Evolutionary conservation across 2,888 invertebrate species (phyloP), one percentile per base, ranked within the genome.

Genomic region (Orthosia gothica): DNA sequence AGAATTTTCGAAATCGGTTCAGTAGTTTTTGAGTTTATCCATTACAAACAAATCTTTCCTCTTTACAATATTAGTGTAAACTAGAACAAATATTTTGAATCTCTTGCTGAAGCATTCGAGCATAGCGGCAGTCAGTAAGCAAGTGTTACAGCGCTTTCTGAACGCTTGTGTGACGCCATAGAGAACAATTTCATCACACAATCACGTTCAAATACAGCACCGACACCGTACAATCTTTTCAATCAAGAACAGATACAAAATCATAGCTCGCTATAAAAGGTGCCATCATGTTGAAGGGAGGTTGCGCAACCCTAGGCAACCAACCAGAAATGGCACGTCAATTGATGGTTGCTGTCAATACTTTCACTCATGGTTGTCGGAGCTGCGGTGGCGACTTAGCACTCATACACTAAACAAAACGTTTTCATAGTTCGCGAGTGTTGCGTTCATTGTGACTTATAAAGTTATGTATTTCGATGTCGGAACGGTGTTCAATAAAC

Each of bases 341-440:
- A 81, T 84, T 81, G 84, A 82, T 84, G 76, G 73, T 78, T 78
- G 70, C 64, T 73, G 75, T 70, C 71, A 72, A 70, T 82, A 88
- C 90, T 91, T 90, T 90, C 91, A 88, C 90, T 76, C 67, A 80
- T 79, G 66, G 70, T 68, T 40, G 16, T 40, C 45, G 55, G 49
- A 20, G 58, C 20, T 26, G 47, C 47, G 50, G 16, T 67, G 55
- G 55, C 49, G 18, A 72, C 70, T 86, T 87, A 81, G 72, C 84
- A 77, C 74, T 70, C 40, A 74, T 79, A 80, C 64, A 82, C 84
- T 84, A 86, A 87, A 82, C 77, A 67, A 74, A 63, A 82, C 63
- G 71, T 70, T 85, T 85, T 76, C 62, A 70, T 68, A 58, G 5
- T 20, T 73, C 23, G 23, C 23, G 11, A 18, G 49, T 50, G 49